Percentiles rank a stretch among this genome's conserved stretches.
Conservation (phyloP, 1,140 invertebrate species). For the Papilio dardanus region DNA sequence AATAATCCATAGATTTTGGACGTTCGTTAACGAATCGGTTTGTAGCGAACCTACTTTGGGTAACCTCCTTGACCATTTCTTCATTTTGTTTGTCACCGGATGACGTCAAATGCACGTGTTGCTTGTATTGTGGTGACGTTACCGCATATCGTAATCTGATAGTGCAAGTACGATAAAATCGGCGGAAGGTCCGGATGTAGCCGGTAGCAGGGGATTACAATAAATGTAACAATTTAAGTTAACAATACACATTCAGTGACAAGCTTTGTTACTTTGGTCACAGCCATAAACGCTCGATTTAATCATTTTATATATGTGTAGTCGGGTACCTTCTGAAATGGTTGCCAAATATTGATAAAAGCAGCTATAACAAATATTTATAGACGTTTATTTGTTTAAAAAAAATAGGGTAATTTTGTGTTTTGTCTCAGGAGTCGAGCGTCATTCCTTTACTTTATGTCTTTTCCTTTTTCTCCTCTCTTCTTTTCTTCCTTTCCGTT, state of each 20-base stretch:
- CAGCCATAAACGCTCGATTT: not conserved
- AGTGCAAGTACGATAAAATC: not conserved
- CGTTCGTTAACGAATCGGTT: too few species aligned
- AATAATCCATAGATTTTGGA: too few species aligned
- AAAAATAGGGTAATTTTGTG: not conserved
- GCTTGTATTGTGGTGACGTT: constrained; percentile 12
- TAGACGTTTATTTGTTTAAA: too few species aligned
- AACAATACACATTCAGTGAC: not conserved
- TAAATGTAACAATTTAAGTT: constrained; percentile 9
- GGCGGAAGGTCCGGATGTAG: constrained; percentile 16
- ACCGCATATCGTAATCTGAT: constrained; percentile 22
- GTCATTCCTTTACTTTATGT: too few species aligned
- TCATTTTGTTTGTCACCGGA: not conserved
- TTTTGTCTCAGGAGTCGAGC: not conserved
- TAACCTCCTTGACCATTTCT: not conserved
- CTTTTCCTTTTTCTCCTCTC: not conserved
- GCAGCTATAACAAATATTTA: not conserved
- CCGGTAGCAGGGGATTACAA: not conserved
- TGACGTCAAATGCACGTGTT: constrained; percentile 18
- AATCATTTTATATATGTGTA: not conserved
- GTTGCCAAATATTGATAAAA: not conserved
- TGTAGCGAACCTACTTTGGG: too few species aligned
- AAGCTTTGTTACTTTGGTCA: not conserved
- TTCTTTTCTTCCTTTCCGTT: not conserved
- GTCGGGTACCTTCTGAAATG: not conserved